These are phyloP conservation scores for Mus pahari DNA, from an alignment of 2,113 vertebrate species.

Conservation along the genomic window DNA sequence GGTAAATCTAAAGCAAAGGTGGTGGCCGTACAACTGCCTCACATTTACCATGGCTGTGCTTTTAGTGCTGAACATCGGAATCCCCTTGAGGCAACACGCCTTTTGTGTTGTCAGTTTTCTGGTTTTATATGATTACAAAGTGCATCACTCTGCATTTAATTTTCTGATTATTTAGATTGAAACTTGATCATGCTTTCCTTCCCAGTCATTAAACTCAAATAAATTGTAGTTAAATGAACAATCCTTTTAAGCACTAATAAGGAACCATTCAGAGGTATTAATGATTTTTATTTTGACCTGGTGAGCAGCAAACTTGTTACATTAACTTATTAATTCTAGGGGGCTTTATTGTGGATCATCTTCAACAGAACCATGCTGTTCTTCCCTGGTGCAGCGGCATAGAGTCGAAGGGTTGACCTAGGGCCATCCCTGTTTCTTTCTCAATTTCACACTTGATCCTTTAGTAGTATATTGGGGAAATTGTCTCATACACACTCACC, in stretches of 20 bases:
- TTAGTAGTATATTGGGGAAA: background rate
- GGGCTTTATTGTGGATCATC: background rate
- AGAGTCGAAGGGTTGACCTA: background rate
- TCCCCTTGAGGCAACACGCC: background rate
- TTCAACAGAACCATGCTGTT: background rate
- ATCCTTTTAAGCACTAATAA: constrained; percentile 6
- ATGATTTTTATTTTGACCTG: constrained; percentile 5
- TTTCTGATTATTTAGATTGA: background rate
- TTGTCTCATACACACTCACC: background rate
- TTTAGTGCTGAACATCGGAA: background rate
- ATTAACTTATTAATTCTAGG: background rate
- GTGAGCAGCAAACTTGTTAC: background rate
- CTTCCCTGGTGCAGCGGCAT: background rate
- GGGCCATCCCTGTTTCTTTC: background rate
- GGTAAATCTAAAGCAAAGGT: background rate
- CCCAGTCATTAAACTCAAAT: constrained; percentile 18
- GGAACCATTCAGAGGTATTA: background rate
- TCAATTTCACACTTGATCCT: background rate
- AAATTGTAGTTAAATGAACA: background rate
- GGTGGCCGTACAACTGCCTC: background rate
- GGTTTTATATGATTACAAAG: background rate
- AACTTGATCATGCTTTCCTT: background rate
- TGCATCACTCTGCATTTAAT: background rate
- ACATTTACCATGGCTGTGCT: background rate
- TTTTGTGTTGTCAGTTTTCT: background rate